These are phyloP conservation scores for Emydura subglobosa DNA, from an alignment of 2,113 vertebrate genomes.

Conservation along the genomic window DNA sequence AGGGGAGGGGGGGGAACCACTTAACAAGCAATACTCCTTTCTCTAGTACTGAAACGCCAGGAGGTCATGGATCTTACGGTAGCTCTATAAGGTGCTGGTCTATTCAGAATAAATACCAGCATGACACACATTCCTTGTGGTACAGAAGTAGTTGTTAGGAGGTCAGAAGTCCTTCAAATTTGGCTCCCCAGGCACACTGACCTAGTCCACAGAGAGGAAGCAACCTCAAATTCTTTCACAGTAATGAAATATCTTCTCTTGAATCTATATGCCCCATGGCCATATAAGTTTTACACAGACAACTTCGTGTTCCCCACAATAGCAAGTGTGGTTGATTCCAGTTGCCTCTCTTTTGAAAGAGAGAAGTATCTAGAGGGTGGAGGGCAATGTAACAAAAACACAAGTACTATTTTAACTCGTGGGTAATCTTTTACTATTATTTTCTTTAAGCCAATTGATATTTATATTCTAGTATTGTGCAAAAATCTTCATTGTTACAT, in stretches of 20 bases:
- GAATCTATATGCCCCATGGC: neutral
- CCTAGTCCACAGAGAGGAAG: neutral
- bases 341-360: neutral
- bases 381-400: constrained; percentile 26
- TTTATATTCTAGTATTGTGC: neutral
- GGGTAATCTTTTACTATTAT: neutral
- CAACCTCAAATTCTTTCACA: neutral
- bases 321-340: neutral
- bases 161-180: neutral
- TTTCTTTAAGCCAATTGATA: neutral
- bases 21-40: neutral
- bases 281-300: neutral
- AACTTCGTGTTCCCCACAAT: neutral
- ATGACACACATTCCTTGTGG: neutral
- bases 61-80: neutral
- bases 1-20: neutral
- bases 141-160: neutral
- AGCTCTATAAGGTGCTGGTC: neutral
- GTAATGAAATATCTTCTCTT: constrained; percentile 17
- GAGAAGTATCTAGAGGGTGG: constrained; percentile 47
- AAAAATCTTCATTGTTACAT: neutral
- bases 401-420: neutral
- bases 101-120: neutral
- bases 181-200: constrained; percentile 6
- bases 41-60: neutral